A percentile compares a stretch with the other conserved stretches of the same genome.
These are phyloP conservation scores for Zoanthus gigantus DNA, from an alignment of 92 coral and sea anemone genomes.

Conservation along the genomic window DNA sequence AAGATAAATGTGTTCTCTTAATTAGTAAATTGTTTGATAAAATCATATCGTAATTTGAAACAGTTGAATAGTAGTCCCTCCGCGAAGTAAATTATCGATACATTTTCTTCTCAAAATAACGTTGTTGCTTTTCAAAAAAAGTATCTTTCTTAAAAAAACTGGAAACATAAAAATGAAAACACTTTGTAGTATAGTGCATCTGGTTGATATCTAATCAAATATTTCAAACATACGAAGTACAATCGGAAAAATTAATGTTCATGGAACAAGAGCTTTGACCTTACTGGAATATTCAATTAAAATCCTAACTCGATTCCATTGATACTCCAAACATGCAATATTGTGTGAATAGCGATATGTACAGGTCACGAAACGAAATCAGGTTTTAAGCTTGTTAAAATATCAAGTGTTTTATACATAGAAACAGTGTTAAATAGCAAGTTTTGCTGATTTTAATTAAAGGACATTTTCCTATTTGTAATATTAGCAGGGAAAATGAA, in stretches of 20 bases:
- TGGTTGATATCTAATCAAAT: background rate
- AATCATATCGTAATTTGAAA: background rate
- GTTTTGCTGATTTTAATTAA: background rate
- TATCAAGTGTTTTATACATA: background rate
- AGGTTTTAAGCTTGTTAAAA: background rate
- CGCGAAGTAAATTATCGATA: background rate
- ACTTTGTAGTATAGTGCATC: background rate
- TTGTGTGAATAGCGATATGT: constrained; percentile 26
- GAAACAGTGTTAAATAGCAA: background rate
- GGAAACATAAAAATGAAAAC: background rate
- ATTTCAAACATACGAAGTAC: background rate
- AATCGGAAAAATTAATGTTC: constrained; percentile 13
- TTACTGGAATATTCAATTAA: background rate
- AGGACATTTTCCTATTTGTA: background rate
- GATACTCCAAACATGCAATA: constrained; percentile 20
- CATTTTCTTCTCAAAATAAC: background rate
- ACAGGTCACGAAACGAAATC: constrained; percentile 39
- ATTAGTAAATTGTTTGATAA: constrained; percentile 3
- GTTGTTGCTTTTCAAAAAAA: background rate
- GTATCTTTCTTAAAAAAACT: background rate
- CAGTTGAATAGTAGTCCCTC: background rate
- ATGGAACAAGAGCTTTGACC: background rate
- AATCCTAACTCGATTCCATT: background rate
- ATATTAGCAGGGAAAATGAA: constrained; percentile 2
- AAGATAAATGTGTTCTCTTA: constrained; percentile 4